Evolutionary conservation across 2,113 vertebrate species (phyloP).

Genomic region (Chiloscyllium plagiosum): DNA sequence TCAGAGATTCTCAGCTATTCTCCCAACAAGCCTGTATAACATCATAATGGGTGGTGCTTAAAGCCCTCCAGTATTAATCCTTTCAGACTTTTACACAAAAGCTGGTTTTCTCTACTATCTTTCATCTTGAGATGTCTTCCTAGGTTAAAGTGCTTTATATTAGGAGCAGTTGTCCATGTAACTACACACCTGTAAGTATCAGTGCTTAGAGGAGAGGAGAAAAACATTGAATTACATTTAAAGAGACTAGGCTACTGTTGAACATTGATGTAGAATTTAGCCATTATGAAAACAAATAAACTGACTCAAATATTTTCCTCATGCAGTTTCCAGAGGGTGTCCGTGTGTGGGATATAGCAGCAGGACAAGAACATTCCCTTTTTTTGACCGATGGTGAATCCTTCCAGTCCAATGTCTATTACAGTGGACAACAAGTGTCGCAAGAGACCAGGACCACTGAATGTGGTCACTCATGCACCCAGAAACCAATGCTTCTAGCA

Average conservation of each 20-base stretch:
- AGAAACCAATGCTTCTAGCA: conserved; percentile 68
- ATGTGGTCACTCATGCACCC: conserved; percentile 57
- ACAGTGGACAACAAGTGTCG: conserved; percentile 73
- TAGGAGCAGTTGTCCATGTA: not conserved
- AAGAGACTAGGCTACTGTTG: not conserved
- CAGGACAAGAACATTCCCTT: conserved; percentile 78
- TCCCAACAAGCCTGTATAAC: too few relatives aligned
- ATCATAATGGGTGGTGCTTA: too few relatives aligned
- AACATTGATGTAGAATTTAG: not conserved
- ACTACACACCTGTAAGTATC: not conserved
- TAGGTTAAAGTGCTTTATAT: not conserved
- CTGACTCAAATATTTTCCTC: not conserved
- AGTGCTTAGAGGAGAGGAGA: not conserved
- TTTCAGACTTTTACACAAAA: too few relatives aligned
- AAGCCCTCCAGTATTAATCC: too few relatives aligned
- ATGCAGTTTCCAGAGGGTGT: conserved; percentile 71
- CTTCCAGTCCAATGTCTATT: conserved; percentile 86
- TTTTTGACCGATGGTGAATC: conserved; percentile 83
- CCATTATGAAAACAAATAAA: not conserved
- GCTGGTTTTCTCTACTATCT: not conserved
- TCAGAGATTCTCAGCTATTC: too few relatives aligned
- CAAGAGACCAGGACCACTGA: conserved; percentile 47
- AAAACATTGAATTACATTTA: not conserved
- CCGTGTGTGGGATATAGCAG: conserved; percentile 76
- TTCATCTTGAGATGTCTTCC: not conserved